A percentile compares a stretch with the other conserved stretches of the same genome.
phyloP scores from a whole-genome alignment of 92 coral and sea anemone species.

The Zoanthus sociatus region DNA sequence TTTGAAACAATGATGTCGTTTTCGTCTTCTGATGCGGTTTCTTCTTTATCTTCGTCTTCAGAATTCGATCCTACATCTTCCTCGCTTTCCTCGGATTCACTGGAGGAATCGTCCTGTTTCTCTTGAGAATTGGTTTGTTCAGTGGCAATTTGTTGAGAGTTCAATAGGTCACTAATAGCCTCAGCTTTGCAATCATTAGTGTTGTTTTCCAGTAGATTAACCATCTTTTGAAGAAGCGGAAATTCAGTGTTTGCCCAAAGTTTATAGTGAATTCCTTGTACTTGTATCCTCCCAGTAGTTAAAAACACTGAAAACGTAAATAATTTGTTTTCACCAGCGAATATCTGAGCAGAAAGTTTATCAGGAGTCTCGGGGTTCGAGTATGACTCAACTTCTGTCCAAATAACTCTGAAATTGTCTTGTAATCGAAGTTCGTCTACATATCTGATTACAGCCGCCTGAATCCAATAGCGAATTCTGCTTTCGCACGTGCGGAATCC shows the following conservation, averaged over 20 bases:
- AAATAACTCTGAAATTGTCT: slow-evolving; percentile 4
- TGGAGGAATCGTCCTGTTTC: slow-evolving; percentile 25
- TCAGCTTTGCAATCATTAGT: not conserved
- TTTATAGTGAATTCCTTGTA: slow-evolving; percentile 38
- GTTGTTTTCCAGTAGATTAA: too few relatives aligned
- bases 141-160: slow-evolving; percentile 29
- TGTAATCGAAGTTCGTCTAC: slow-evolving; percentile 21
- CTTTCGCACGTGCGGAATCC: slow-evolving; percentile 52
- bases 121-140: not conserved
- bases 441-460: slow-evolving; percentile 46
- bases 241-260: slow-evolving; percentile 24
- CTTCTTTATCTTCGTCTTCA: slow-evolving; percentile 35
- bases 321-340: slow-evolving; percentile 28
- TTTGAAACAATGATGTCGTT: not conserved
- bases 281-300: slow-evolving; percentile 40
- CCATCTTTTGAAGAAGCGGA: too few relatives aligned
- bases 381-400: slow-evolving; percentile 50
- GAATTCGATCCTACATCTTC: slow-evolving; percentile 5
- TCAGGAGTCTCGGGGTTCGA: slow-evolving; percentile 53
- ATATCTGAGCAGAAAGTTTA: slow-evolving; percentile 16
- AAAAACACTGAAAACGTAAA: slow-evolving; percentile 54
- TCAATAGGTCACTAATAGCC: slow-evolving; percentile 11
- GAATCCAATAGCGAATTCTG: slow-evolving; percentile 57
- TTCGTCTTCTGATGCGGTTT: slow-evolving; percentile 5
- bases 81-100: slow-evolving; percentile 18